Evolutionary conservation across 2,888 invertebrate genomes (phyloP), one percentile per base, ranked within the genome.

Genomic region (Sturmia bella): DNA sequence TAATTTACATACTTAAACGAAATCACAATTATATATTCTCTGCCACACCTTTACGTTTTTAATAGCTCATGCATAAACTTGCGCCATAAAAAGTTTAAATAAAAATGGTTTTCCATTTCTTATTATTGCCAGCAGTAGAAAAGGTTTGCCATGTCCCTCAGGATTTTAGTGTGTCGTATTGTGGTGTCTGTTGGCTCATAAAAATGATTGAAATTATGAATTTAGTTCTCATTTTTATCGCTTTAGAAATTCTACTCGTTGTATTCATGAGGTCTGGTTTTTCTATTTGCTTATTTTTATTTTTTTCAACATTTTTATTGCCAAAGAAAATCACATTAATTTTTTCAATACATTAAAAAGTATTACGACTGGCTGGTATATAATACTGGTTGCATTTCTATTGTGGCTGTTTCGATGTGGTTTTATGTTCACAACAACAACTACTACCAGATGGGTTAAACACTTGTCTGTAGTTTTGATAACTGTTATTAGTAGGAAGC

Each of bases 401-500:
- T 12, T 13, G 9, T 12, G 17, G 4, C 27, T 11, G 50, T 45
- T 43, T 43, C 3, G 19, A 24, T 27, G 12, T 32, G 7, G 43
- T 43, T n/a, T 63, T 63, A 15, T 54, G 43, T 3, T 37, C 15
- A n/a, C n/a, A n/a, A n/a, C n/a, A n/a, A n/a, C 2, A 43, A 13
- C 19, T 45, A 56, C 56, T 64, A 54, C 48, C 74, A 45, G 37
- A 48, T 61, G 76, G 48, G 7, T 72, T 66, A 45, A 41, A 66
- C 5, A 52, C 80, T 66, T 68, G 61, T 77, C 73, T 69, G 37
- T 66, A 41, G 50, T 39, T 81, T 54, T 68, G 73, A 73, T 73
- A 77, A 69, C 73, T 69, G 43, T 81, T 81, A 81, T 81, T 77
- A 64, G 81, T 57, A 56, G 64, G 73, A 81, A 69, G 61, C 63